Evolutionary conservation across 2,797 vertebrate genomes (phyloP).

Genomic region (Smutsia gigantea): DNA sequence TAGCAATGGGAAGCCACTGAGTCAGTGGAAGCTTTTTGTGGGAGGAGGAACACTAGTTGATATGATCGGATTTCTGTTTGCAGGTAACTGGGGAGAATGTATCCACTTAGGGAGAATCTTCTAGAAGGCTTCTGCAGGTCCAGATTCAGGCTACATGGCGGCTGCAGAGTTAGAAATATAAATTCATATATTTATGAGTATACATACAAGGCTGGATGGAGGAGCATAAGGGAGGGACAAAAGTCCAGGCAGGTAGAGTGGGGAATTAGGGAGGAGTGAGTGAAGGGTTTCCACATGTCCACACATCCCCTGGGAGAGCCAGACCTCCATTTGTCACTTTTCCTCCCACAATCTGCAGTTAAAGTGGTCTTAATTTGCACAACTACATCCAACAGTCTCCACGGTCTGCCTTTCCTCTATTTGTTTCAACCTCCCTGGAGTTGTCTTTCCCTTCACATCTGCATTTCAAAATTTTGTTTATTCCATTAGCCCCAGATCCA

Average conservation of each 20-base stretch:
- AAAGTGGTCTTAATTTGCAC: neutral
- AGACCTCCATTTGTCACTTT: neutral
- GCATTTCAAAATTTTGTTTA: neutral
- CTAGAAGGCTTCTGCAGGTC: neutral
- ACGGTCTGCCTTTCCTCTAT: neutral
- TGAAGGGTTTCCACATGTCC: neutral
- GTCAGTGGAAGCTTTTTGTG: neutral
- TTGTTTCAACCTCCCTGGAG: neutral
- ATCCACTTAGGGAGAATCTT: neutral
- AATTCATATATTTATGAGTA: neutral
- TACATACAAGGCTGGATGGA: neutral
- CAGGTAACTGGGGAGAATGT: neutral
- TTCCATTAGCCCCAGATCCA: neutral
- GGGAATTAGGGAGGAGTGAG: neutral
- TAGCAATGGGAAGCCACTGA: neutral
- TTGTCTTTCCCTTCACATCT: neutral
- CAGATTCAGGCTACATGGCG: neutral
- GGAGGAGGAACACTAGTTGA: neutral
- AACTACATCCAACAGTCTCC: too few species aligned
- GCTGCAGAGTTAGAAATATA: neutral
- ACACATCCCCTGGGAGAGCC: too few species aligned
- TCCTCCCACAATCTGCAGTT: neutral
- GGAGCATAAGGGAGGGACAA: neutral
- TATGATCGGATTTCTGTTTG: neutral
- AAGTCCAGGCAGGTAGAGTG: neutral